These are phyloP conservation scores for Sylvicapra grimmia DNA, from an alignment of 2,113 vertebrate species.

Conservation along the genomic window DNA sequence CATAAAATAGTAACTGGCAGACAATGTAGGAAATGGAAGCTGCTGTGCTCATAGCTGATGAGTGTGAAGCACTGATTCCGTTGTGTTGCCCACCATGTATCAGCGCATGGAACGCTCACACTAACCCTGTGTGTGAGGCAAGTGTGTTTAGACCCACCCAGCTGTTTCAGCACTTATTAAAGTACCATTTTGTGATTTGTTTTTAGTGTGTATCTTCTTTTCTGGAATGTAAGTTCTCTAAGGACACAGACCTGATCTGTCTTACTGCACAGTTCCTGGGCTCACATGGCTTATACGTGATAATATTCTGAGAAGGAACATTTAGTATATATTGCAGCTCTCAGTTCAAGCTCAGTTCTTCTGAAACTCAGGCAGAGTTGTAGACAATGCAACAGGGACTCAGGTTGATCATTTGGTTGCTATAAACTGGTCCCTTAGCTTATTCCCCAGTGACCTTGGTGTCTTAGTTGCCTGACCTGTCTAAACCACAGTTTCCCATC, in stretches of 20 bases:
- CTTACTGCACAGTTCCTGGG: background rate
- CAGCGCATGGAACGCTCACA: too few relatives aligned
- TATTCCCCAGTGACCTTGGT: background rate
- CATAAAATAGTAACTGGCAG: background rate
- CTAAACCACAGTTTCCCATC: background rate
- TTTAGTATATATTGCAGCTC: background rate
- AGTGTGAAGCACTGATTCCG: background rate
- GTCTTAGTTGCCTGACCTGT: background rate
- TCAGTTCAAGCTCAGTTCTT: background rate
- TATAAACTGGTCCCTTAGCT: background rate
- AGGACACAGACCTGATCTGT: background rate
- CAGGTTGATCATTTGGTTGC: background rate
- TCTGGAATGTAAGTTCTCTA: background rate
- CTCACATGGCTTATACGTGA: background rate
- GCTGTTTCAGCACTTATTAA: background rate
- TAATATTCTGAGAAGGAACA: background rate
- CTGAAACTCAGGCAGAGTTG: background rate
- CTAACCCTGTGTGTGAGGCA: background rate
- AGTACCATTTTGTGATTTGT: background rate
- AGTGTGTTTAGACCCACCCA: background rate
- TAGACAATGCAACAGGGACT: background rate
- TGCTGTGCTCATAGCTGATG: background rate
- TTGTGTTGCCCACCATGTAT: background rate
- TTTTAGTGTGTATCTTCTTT: background rate
- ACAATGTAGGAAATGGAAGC: background rate